Evolutionary conservation across 2,797 vertebrate genomes (phyloP), one percentile per base, ranked within the genome.

Genomic region (Ciconia nigra): DNA sequence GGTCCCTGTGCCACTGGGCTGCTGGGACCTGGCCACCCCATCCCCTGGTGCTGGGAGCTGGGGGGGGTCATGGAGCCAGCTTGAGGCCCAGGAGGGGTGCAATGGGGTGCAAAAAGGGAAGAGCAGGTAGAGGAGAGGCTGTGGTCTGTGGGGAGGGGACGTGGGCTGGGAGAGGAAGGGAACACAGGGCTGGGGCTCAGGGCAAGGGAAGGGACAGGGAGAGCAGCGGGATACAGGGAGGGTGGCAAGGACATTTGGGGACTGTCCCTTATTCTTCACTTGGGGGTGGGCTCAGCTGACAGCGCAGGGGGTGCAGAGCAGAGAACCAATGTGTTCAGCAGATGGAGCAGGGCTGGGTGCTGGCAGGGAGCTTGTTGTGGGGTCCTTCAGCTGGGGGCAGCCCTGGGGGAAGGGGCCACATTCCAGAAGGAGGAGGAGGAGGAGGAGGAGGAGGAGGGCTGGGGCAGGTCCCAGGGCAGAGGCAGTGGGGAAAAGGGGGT

Each of bases 41-140:
- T 42, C 4, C 49, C 41, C 37, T 22, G 9, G 46, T 7, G 5
- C 46, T 58, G 1, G 0, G 87, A 88, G 58, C 17, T 61, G 42
- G 20, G 17, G 17, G 31, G 21, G 3, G 21, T 15, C 52, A 49
- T 0, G 0, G 26, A 80, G 41, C 35, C 6, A 1, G 47, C 46
- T n/a, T 2, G 20, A 78, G 25, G 16, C 24, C 24, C 33, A 29
- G 67, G 31, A 25, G 16, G 21, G 51, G 41, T 7, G 5, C 54
- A 69, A 25, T 9, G 13, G 9, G 39, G 21, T 31, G 15, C 5
- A 15, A 67, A 93, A 86, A 54, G 65, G 59, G 72, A 82, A 79
- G 33, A 85, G 63, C 5, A 41, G 18, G 20, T 39, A 35, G 57
- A 0, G 22, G 2, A 17, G 15, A 13, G 6, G 20, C n/a, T 74